Conservation (phyloP, 1,140 invertebrate genomes). For the Apis cerana region DNA sequence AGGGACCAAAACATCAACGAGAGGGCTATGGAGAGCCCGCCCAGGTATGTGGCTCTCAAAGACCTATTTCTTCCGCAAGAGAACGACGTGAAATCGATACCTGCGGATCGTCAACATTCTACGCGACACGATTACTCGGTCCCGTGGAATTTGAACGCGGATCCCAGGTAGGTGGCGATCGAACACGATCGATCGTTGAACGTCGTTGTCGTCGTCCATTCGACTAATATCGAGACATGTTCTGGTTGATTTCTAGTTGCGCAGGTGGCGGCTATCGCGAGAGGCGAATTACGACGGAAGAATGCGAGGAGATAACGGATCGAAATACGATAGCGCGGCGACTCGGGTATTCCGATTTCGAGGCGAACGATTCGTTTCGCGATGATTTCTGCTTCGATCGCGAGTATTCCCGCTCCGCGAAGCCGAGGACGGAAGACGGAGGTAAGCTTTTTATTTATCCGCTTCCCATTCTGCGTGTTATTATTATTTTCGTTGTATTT, state of each 20-base stretch:
- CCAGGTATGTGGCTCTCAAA: conserved; percentile 71
- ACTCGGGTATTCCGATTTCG: conserved; percentile 61
- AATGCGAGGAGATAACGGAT: conserved; percentile 38
- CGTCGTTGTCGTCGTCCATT: no score
- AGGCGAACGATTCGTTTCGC: conserved; percentile 41
- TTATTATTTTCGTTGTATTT: no score
- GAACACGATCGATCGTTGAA: not conserved
- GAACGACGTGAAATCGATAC: conserved; percentile 19
- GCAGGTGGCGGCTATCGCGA: conserved; percentile 47
- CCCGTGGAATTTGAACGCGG: not conserved
- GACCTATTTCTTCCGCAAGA: conserved; percentile 68
- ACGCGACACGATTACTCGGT: conserved; percentile 20
- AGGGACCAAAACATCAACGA: conserved; percentile 51
- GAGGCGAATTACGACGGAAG: conserved; percentile 10
- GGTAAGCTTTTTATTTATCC: conserved; percentile 24
- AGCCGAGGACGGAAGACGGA: not conserved
- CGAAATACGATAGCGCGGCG: conserved; percentile 49
- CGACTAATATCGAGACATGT: conserved; percentile 10
- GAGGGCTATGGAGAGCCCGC: conserved; percentile 52
- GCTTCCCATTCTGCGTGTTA: no score
- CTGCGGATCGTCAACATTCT: conserved; percentile 34
- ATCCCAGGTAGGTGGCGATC: conserved; percentile 39
- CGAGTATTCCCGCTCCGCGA: not conserved
- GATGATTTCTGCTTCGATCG: conserved; percentile 52
- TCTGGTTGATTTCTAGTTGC: conserved; percentile 29